Percentiles rank a stretch among this genome's conserved stretches.
These are phyloP conservation scores for Eupithecia dodoneata DNA, from an alignment of 2,888 invertebrate species.

Conservation along the genomic window DNA sequence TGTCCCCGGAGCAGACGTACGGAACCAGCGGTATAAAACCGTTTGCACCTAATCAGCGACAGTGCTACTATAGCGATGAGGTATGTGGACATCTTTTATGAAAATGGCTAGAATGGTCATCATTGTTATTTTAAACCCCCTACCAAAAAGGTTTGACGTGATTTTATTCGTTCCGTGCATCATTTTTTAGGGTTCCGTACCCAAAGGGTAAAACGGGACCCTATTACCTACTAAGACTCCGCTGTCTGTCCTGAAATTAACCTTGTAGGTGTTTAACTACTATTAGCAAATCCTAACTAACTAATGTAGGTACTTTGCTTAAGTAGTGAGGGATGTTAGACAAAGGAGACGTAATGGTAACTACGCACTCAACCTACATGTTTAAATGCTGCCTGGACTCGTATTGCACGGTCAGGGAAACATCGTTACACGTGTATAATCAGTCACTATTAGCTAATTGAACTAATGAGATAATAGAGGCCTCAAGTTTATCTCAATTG, in stretches of 20 bases:
- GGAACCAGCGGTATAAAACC: slow-evolving; percentile 81
- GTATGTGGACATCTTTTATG: slow-evolving; percentile 47
- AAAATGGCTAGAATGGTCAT: background rate
- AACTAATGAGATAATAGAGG: background rate
- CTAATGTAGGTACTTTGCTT: no score
- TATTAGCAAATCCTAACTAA: no score
- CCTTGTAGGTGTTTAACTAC: no score
- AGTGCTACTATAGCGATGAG: slow-evolving; percentile 86
- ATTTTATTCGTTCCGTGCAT: no score
- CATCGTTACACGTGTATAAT: background rate
- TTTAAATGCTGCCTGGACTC: background rate
- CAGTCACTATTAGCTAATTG: slow-evolving; percentile 1
- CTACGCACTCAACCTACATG: background rate
- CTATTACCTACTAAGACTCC: no score
- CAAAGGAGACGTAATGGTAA: background rate
- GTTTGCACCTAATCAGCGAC: slow-evolving; percentile 76
- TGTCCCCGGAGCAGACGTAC: slow-evolving; percentile 87
- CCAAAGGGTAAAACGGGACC: no score
- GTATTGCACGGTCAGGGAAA: background rate
- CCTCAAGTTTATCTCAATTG: background rate
- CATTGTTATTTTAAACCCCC: background rate
- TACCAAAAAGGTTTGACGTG: no score
- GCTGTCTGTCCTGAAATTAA: no score
- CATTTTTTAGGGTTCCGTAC: no score
- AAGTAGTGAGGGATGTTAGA: no score